Conservation (phyloP, 2,797 vertebrate species). For the Ceyx erithaca region DNA sequence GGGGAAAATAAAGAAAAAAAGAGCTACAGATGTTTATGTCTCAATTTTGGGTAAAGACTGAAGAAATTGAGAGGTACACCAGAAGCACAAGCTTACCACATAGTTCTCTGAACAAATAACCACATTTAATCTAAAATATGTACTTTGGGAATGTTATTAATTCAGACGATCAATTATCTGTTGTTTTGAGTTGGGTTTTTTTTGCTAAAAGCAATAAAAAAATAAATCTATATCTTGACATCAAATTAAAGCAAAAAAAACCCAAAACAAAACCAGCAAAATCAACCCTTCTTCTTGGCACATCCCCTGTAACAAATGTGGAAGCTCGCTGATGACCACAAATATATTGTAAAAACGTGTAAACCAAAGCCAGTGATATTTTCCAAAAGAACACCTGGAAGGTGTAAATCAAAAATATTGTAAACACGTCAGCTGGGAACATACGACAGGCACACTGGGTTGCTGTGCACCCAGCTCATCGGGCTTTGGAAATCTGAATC, state of each 20-base stretch:
- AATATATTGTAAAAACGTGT: constrained; percentile 82
- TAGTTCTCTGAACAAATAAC: rapidly evolving
- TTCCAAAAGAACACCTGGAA: constrained; percentile 92
- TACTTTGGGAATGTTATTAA: not conserved
- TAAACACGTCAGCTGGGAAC: constrained; percentile 88
- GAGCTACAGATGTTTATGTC: not conserved
- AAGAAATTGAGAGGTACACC: not conserved
- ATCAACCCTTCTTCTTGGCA: constrained; percentile 57
- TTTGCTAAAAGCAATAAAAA: not conserved
- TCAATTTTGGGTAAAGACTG: not conserved
- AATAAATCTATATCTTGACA: not conserved
- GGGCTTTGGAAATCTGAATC: constrained; percentile 47
- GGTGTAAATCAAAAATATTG: constrained; percentile 91
- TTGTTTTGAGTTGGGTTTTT: not conserved
- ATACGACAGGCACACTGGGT: constrained; percentile 74
- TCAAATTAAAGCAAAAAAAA: not conserved
- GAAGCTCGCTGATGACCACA: constrained; percentile 79
- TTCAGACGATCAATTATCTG: not conserved
- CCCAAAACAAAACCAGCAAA: too few species aligned
- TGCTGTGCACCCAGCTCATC: constrained; percentile 31
- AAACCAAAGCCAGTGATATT: constrained; percentile 74
- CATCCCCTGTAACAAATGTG: constrained; percentile 78
- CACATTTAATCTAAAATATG: not conserved
- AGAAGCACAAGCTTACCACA: rapidly evolving
- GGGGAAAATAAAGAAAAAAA: not conserved